Base-by-base conservation (phyloP, 1,140 invertebrate species). In the Pseudomyrmex flavicornis region DNA sequence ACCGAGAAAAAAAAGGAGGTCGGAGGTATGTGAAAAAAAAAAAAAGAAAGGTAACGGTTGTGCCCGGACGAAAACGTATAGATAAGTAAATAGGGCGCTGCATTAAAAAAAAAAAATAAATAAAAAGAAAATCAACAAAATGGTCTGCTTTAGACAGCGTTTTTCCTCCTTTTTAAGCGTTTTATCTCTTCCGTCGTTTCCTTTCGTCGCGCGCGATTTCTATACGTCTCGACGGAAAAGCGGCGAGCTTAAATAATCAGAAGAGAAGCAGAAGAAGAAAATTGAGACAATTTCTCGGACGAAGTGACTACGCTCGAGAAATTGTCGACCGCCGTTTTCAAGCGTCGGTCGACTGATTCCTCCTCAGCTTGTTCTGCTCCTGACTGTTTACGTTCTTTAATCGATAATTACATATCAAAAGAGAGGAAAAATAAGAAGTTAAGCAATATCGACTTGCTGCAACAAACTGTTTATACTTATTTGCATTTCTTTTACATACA, bases 71-170 rank as follows among this genome's bases (percentile, higher is more conserved):
- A 83, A 76, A 84, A 35, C 35, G 35, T 56, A 63, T 35, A 59
- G 84, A 85, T 70, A 77, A 76, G 66, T 76, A 85, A 84, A 77
- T 84, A 54, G 84, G 82, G n/a, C 73, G 22, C 20, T 2, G 59
- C 10, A 65, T 56, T 35, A 26, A 35, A 63, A 68, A 52, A 26
- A 35, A 63, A 68, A 46, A 70, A 66, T n/a, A n/a, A n/a, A 10
- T 20, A 74, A 35, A 70, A 66, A n/a, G 7, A 26, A 74, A 26
- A 61, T 54, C 44, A 46, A 26, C 58, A 66, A 13, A 75, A 75
- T 54, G 48, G 69, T 61, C 48, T 56, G 79, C 46, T 59, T 75
- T 54, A 75, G 50, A 75, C 50, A 62, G 10, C 44, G 20, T 22
- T 15, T 26, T 52, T 70, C 15, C 17, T 46, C 12, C 9, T 26